Evolutionary conservation across 2,113 vertebrate species (phyloP).

Genomic region (Gopherus flavomarginatus): DNA sequence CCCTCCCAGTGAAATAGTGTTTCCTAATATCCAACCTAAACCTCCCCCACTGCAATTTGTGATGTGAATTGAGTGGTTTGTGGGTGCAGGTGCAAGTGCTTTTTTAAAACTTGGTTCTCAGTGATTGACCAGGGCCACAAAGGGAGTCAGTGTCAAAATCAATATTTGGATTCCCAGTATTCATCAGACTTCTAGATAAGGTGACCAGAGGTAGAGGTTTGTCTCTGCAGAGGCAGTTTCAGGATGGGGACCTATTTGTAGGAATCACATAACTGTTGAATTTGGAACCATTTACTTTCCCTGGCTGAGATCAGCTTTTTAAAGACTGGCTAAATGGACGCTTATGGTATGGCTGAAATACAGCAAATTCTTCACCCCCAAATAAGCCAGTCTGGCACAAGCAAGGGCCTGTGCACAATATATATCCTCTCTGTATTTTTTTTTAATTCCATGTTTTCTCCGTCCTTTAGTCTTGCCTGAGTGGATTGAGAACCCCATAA

Average conservation of each 20-base stretch:
- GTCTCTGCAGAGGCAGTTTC: not conserved
- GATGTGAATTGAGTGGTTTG: accelerated
- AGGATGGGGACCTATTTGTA: not conserved
- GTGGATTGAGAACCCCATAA: not conserved
- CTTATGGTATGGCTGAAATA: not conserved
- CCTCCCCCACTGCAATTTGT: too few species aligned
- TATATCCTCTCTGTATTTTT: not conserved
- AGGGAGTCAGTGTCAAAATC: not conserved
- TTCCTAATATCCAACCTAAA: too few species aligned
- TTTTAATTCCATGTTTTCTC: not conserved
- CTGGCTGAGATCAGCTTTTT: not conserved
- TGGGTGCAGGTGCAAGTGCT: not conserved
- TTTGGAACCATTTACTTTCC: not conserved
- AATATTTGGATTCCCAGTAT: not conserved
- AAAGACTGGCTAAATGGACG: not conserved
- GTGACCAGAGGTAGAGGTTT: not conserved
- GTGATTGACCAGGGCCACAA: accelerated
- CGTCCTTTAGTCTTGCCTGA: not conserved
- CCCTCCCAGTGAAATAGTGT: too few species aligned
- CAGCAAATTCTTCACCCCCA: not conserved
- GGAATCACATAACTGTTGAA: not conserved
- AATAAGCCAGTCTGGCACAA: not conserved
- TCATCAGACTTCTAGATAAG: not conserved
- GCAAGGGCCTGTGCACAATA: not conserved
- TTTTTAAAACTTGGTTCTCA: not conserved